These are phyloP conservation scores for Agapornis roseicollis DNA, from an alignment of 2,113 vertebrate species.

Conservation along the genomic window DNA sequence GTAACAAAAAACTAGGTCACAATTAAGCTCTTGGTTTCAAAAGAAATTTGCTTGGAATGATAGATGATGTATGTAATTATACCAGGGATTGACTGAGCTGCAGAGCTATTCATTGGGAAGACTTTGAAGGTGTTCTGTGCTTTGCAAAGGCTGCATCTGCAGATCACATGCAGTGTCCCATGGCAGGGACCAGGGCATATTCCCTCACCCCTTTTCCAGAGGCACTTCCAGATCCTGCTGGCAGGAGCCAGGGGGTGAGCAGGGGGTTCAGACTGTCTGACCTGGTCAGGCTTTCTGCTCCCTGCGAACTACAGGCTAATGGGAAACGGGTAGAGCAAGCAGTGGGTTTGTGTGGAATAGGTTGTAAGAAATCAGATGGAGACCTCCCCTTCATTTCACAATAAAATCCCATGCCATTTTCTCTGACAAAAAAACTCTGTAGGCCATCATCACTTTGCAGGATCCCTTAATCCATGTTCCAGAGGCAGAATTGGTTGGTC, in stretches of 20 bases:
- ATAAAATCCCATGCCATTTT: not conserved
- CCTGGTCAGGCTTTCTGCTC: not conserved
- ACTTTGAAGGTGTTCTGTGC: not conserved
- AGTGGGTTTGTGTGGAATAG: not conserved
- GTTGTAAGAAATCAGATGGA: not conserved
- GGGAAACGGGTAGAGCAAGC: not conserved
- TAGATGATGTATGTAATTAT: not conserved
- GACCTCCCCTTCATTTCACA: fast-evolving
- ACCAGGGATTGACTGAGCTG: not conserved
- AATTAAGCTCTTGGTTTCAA: conserved; percentile 4
- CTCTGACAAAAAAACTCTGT: not conserved
- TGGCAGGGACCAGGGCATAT: not conserved
- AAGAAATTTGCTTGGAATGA: not conserved
- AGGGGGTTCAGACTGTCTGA: not conserved
- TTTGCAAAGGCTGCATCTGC: not conserved
- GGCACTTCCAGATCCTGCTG: not conserved
- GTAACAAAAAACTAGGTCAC: conserved; percentile 36
- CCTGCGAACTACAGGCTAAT: not conserved
- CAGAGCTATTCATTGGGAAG: not conserved
- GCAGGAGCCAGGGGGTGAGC: not conserved
- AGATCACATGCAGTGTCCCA: fast-evolving
- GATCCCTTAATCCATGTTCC: not conserved
- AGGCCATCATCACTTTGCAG: not conserved
- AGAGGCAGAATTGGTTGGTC: not conserved
- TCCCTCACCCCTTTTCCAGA: not conserved